Evolutionary conservation across 2,113 vertebrate genomes (phyloP).

Genomic region (Nesogale talazaci): DNA sequence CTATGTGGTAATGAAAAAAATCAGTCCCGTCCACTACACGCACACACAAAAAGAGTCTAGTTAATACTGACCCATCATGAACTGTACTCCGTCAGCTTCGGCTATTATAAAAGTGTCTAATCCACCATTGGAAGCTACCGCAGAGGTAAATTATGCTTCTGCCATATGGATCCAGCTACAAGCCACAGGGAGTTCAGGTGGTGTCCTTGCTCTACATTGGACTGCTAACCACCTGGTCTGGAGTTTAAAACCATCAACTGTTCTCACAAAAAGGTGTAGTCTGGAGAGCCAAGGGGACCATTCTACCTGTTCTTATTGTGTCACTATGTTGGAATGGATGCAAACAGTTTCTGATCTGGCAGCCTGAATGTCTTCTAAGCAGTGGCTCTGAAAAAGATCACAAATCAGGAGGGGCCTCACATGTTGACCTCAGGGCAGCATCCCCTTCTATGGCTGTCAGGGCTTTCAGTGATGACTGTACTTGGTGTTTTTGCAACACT

Average conservation of each 20-base stretch:
- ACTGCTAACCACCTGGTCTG: too few relatives aligned
- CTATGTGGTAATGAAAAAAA: too few relatives aligned
- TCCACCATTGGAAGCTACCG: background rate
- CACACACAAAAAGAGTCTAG: too few relatives aligned
- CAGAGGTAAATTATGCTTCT: background rate
- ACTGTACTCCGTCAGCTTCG: background rate
- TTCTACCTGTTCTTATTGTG: too few relatives aligned
- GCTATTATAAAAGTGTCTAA: background rate
- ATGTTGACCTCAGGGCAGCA: background rate
- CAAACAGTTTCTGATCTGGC: background rate
- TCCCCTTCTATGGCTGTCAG: background rate
- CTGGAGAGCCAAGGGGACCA: too few relatives aligned
- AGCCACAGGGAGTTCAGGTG: too few relatives aligned
- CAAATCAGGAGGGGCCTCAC: background rate
- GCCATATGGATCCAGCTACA: background rate
- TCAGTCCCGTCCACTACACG: too few relatives aligned
- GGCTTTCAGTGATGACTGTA: background rate
- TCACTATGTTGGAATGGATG: too few relatives aligned
- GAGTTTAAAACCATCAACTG: too few relatives aligned
- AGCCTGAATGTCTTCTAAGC: background rate
- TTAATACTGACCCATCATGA: too few relatives aligned
- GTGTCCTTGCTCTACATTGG: too few relatives aligned
- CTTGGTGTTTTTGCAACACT: constrained; percentile 11
- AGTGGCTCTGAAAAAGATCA: background rate
- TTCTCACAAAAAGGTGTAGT: too few relatives aligned